Base-by-base conservation (phyloP, 1,140 invertebrate species). In the Papilio glaucus region DNA sequence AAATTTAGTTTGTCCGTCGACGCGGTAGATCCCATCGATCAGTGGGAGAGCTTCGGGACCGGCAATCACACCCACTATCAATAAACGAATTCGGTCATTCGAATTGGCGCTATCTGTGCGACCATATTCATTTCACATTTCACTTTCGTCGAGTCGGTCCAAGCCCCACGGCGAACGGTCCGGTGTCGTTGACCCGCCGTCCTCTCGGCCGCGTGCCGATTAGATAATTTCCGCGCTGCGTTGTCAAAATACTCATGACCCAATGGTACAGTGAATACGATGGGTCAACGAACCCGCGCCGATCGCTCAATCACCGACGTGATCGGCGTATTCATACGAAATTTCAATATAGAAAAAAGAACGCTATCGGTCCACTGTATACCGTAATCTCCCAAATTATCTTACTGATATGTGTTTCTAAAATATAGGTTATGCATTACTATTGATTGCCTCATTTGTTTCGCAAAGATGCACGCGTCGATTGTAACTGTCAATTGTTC, bases 241-340 rank as follows among this genome's bases (percentile, higher is more conserved):
- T 90, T 92, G 90, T 92, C 90, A 92, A 92, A 92, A 91, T 92
- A 92, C 87, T 90, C 86, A 84, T 92, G 89, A 91, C 90, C 90
- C 82, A 92, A 88, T 92, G 90, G 85, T 91, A 92, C 89, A 91
- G 81, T 92, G 89, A 92, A 85, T 87, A 83, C 84, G 81, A 41
- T 79, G 74, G 88, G 82, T 84, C 87, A 82, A 78, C 83, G 88
- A 92, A 86, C 90, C 73, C 85, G 42, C 74, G 65, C 49, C 80
- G 77, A 80, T 77, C 82, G 84, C 78, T 81, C 85, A 86, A 82
- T 85, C 82, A 83, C 74, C 75, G 75, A 86, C 84, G 82, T 83
- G 81, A 82, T 83, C 72, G 68, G 81, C 77, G 53, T 81, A 77
- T 75, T 79, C 67, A 73, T 71, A 63, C 63, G 73, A 82, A 69